These are phyloP conservation scores for Nematopogon swammerdamellus DNA, from an alignment of 2,888 invertebrate species.

Conservation along the genomic window DNA sequence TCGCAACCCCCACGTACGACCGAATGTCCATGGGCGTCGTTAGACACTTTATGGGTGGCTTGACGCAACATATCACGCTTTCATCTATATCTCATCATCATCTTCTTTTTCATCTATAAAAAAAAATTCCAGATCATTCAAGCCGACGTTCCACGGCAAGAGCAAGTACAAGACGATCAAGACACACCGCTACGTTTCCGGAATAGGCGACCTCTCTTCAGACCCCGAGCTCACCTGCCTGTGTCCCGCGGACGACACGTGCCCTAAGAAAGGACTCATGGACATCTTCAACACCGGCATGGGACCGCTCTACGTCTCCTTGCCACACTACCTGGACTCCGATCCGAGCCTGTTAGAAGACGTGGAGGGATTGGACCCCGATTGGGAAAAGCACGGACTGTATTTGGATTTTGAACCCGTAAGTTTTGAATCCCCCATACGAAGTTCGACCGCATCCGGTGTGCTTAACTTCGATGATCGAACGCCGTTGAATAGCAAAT, in stretches of 20 bases:
- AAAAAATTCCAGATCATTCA: constrained; percentile 57
- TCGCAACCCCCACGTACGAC: too few relatives aligned
- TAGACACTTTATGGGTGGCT: too few relatives aligned
- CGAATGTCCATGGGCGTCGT: too few relatives aligned
- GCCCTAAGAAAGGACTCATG: constrained; percentile 70
- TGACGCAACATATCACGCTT: too few relatives aligned
- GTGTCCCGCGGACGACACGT: constrained; percentile 60
- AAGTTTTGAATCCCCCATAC: too few relatives aligned
- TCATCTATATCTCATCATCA: too few relatives aligned
- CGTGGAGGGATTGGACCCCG: constrained; percentile 63
- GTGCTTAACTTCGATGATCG: too few relatives aligned
- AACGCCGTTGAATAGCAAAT: too few relatives aligned
- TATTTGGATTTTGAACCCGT: constrained; percentile 78
- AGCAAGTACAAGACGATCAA: constrained; percentile 64
- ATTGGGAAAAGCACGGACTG: constrained; percentile 68
- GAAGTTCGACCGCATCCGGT: too few relatives aligned
- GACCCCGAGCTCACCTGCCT: constrained; percentile 54
- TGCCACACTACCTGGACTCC: constrained; percentile 74
- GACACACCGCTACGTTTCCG: constrained; percentile 63
- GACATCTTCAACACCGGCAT: constrained; percentile 63
- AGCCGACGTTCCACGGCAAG: constrained; percentile 58
- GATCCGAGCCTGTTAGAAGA: constrained; percentile 48
- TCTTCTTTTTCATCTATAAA: too few relatives aligned
- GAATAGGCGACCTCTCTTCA: constrained; percentile 66
- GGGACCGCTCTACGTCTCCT: constrained; percentile 69